A percentile compares a stretch with the other conserved stretches of the same genome.
phyloP scores from a whole-genome alignment of 1,140 invertebrate genomes.

The Polyergus mexicanus region DNA sequence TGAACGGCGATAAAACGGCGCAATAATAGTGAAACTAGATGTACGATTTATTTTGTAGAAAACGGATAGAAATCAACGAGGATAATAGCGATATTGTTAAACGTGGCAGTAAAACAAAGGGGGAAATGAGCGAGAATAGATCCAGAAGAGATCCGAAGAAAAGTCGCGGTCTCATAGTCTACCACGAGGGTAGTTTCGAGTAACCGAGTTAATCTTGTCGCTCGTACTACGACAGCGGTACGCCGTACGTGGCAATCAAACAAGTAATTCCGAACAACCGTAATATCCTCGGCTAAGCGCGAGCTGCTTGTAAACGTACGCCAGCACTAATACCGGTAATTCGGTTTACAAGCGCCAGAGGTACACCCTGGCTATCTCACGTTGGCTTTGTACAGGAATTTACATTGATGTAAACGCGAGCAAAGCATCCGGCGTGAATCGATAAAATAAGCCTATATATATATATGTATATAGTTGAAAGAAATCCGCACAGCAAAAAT shows the following conservation, averaged over 20 bases:
- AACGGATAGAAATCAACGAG: neutral
- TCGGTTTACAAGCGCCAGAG: conserved; percentile 71
- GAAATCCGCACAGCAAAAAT: conserved; percentile 19
- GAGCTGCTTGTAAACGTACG: conserved; percentile 75
- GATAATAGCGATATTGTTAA: neutral
- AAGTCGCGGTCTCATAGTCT: conserved; percentile 45
- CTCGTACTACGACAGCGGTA: conserved; percentile 50
- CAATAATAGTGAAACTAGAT: neutral
- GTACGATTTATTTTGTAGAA: neutral
- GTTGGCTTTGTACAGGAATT: conserved; percentile 65
- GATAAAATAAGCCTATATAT: neutral
- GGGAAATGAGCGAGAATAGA: neutral
- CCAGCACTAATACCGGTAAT: conserved; percentile 74
- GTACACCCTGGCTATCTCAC: conserved; percentile 54
- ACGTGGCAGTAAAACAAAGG: conserved; percentile 2
- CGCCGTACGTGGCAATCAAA: conserved; percentile 69
- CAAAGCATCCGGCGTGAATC: conserved; percentile 9
- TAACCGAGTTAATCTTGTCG: conserved; percentile 67
- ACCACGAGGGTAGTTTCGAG: conserved; percentile 56
- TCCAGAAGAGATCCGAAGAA: conserved; percentile 44
- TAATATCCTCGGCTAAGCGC: conserved; percentile 73
- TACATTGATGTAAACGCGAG: conserved; percentile 59
- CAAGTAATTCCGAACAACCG: conserved; percentile 75
- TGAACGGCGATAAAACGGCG: neutral
- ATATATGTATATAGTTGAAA: neutral